phyloP scores from a whole-genome alignment of 2,888 invertebrate genomes.

The Cremastinae sp. region DNA sequence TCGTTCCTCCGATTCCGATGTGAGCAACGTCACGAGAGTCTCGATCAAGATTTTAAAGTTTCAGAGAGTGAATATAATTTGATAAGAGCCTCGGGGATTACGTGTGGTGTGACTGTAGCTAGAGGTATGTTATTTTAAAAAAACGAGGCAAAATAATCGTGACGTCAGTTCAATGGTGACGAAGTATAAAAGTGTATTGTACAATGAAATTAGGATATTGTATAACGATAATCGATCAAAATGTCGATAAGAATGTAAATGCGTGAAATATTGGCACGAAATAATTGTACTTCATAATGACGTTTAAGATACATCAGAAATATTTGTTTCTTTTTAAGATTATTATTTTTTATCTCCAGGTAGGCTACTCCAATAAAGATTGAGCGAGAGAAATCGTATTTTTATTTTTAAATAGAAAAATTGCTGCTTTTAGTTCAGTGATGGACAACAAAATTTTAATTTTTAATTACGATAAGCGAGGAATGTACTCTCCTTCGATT shows the following conservation, averaged over 20 bases:
- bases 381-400: no score
- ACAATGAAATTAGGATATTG: conserved; percentile 13
- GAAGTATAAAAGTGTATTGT: conserved; percentile 9
- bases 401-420: no score
- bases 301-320: no score
- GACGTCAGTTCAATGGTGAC: background rate
- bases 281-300: no score
- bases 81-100: conserved; percentile 1
- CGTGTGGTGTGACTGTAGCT: conserved; percentile 8
- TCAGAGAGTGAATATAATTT: background rate
- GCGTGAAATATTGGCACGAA: no score
- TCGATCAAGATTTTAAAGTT: conserved; percentile 1
- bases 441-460: conserved; percentile 9
- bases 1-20: background rate
- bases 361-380: no score
- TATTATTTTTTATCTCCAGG: no score
- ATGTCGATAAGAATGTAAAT: no score
- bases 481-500: conserved; percentile 1
- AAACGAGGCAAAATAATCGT: conserved; percentile 14
- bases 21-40: background rate
- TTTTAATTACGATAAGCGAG: conserved; percentile 2
- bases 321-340: no score
- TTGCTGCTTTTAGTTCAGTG: no score
- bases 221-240: no score
- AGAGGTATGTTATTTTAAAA: conserved; percentile 14